Base-by-base conservation (phyloP, 1,140 invertebrate species). In the Lucilia sericata region DNA sequence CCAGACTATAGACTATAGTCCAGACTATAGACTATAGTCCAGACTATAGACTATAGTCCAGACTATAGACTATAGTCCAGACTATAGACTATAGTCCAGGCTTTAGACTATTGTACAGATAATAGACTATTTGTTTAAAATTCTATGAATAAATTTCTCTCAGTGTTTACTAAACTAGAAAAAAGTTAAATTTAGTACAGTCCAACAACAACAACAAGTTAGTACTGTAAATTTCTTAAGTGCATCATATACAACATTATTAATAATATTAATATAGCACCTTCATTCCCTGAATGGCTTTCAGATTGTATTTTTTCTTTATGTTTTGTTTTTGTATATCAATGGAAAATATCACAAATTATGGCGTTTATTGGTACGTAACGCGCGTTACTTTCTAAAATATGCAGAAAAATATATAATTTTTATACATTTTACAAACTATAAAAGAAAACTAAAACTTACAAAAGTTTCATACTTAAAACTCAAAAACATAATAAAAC, bases 321-420 rank as follows among this genome's bases (percentile, higher is more conserved):
- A 60, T 7, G 14, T 2, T 60, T 60, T 60, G 13, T 42, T 60
- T 75, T 75, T 75, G 21, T 19, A 80, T 47, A 80, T 80, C 76
- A 80, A 80, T 80, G 76, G 76, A 80, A 80, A 80, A 80, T 49
- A 80, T 80, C 76, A 80, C 76, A 80, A 80, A 80, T 80, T 80
- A 80, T 80, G 76, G 76, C 76, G 76, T 80, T 80, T 80, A 80
- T 80, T 80, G 76, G 76, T 80, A 80, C 76, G 76, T 80, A 80
- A 80, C 76, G 76, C 42, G 76, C 76, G 42, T 80, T 80, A 80
- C 76, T 80, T 80, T 80, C 76, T 80, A 80, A 80, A 80, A 80
- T 80, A 80, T 80, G 76, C 76, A 80, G 42, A 80, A 80, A 80
- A 51, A n/a, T 2, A 47, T 21, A 78, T 10, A 25, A 42, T 78